Evolutionary conservation across 2,888 invertebrate species (phyloP), one percentile per base, ranked within the genome.

Genomic region (Caenorhabditis sp.): DNA sequence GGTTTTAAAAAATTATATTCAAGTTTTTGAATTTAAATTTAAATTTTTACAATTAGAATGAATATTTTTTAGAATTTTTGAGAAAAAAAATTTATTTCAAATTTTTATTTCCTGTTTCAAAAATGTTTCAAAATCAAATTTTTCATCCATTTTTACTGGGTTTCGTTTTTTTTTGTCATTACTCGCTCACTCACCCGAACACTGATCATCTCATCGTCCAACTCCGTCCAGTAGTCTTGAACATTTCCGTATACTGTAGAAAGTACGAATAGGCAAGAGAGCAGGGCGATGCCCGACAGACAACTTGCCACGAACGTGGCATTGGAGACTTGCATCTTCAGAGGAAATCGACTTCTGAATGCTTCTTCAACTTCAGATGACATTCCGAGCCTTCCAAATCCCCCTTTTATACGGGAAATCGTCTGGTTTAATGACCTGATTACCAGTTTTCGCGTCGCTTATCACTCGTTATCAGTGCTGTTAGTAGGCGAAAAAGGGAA

Each of bases 241-340:
- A 86, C 84, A 69, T 85, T 80, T 35, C 55, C 72, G 60, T 85
- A 72, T 24, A 86, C 82, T 22, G 47, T 65, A 18, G 80, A 84
- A 22, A 86, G 56, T 6, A 72, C 71, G 55, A 86, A 60, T 8
- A 86, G 67, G 37, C 79, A 80, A 15, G 72, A 64, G 2, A 86
- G 44, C 11, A 86, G 65, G 11, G 85, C 70, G 44, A 84, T 47
- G 8, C 80, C 85, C 1, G 86, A 85, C n/a, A 84, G 72, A 28
- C 78, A 65, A 65, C 83, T 86, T 8, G 86, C 83, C 32, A 83
- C 44, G 77, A 85, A 81, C 40, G 85, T 82, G 44, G 80, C 83
- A 11, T 56, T 74, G 44, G 82, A 68, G 47, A 85, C 78, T 60
- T 84, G 81, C 86, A 86, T 85, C 32, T 32, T 32, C 32, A 6